A percentile compares a stretch with the other conserved stretches of the same genome.
These are phyloP conservation scores for Acanthopagrus latus DNA, from an alignment of 2,797 vertebrate species.

Conservation along the genomic window DNA sequence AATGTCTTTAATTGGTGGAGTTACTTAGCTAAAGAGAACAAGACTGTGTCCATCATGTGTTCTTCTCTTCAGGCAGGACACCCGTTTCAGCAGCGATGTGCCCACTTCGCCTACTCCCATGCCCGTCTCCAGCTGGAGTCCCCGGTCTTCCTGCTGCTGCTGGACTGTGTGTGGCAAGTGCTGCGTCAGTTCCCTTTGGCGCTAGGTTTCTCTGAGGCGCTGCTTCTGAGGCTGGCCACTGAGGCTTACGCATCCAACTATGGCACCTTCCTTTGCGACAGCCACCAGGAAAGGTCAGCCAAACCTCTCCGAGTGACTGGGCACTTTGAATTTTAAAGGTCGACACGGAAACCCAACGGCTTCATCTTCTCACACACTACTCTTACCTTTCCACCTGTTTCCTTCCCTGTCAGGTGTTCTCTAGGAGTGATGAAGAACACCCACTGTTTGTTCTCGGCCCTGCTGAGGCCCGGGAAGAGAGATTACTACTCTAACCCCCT, in stretches of 20 bases:
- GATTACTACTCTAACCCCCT: conserved; percentile 86
- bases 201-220: conserved; percentile 87
- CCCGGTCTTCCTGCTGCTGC: conserved; percentile 90
- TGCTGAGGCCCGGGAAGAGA: conserved; percentile 78
- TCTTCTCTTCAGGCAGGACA: conserved; percentile 86
- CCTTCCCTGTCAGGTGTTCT: conserved; percentile 76
- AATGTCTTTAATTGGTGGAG: too few species aligned
- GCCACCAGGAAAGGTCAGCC: conserved; percentile 87
- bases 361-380: background rate
- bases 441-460: conserved; percentile 88
- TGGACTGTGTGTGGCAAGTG: conserved; percentile 94
- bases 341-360: background rate
- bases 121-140: conserved; percentile 88
- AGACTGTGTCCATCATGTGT: background rate
- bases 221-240: conserved; percentile 88
- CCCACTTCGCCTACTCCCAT: conserved; percentile 87
- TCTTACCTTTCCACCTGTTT: background rate
- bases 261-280: conserved; percentile 93
- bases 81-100: conserved; percentile 89
- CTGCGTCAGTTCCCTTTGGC: conserved; percentile 90
- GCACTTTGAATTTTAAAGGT: background rate
- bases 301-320: too few species aligned
- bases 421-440: conserved; percentile 87
- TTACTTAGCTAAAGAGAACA: background rate
- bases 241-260: conserved; percentile 89